Conservation (phyloP, 1,140 invertebrate genomes). For the Drosophila pallidifrons region DNA sequence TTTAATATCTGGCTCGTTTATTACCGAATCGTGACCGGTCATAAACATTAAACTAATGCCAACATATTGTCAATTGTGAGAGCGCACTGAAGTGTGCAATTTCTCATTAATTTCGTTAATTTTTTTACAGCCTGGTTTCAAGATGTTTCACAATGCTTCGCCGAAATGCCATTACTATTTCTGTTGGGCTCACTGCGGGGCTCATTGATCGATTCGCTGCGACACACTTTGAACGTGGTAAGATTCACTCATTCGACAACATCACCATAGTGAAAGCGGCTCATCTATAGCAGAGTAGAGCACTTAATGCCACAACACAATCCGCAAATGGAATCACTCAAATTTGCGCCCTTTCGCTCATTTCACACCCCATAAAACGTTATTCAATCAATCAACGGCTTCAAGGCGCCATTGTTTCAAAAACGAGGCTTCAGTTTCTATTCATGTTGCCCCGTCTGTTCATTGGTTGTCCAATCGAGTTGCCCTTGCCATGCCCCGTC, state of each 20-base stretch:
- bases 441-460: constrained; percentile 9
- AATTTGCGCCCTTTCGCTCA: constrained; percentile 77
- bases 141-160: constrained; percentile 85
- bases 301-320: constrained; percentile 64
- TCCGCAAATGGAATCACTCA: constrained; percentile 68
- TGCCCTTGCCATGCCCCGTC: too few relatives aligned
- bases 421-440: constrained; percentile 33
- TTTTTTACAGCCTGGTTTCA: constrained; percentile 80
- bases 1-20: neutral
- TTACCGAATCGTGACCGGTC: neutral
- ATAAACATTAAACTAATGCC: constrained; percentile 51
- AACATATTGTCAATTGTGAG: constrained; percentile 23
- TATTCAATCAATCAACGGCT: constrained; percentile 79
- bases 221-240: constrained; percentile 83
- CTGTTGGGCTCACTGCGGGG: constrained; percentile 87
- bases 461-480: neutral
- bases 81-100: constrained; percentile 22
- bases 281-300: constrained; percentile 18
- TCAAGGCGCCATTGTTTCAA: constrained; percentile 68
- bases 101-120: constrained; percentile 44
- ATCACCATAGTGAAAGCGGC: constrained; percentile 24
- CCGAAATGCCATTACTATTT: constrained; percentile 88
- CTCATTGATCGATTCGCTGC: constrained; percentile 86
- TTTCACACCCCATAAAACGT: constrained; percentile 80
- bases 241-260: constrained; percentile 34